Evolutionary conservation across 2,113 vertebrate species (phyloP).

Genomic region (Onychorhynchus coronatus): DNA sequence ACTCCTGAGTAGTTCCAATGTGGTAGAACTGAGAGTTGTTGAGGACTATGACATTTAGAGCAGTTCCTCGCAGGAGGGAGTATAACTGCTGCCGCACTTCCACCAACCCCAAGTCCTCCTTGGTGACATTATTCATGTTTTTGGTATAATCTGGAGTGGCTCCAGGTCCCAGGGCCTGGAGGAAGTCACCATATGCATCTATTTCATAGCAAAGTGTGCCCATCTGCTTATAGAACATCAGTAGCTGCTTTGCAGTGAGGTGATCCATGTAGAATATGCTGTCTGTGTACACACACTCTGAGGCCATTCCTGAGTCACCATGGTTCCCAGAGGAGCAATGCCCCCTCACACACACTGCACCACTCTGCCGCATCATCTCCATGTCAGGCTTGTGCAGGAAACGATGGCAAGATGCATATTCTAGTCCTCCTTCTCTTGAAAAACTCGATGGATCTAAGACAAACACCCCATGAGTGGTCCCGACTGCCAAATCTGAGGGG

Average conservation of each 20-base stretch:
- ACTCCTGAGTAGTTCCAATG: slow-evolving; percentile 88
- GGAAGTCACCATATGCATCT: slow-evolving; percentile 94
- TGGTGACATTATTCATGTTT: slow-evolving; percentile 69
- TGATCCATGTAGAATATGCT: slow-evolving; percentile 89
- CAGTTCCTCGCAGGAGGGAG: slow-evolving; percentile 79
- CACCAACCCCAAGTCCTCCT: slow-evolving; percentile 69
- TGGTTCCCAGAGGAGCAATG: not conserved
- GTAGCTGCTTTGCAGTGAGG: slow-evolving; percentile 68
- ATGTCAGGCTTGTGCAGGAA: slow-evolving; percentile 93
- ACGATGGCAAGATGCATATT: slow-evolving; percentile 71
- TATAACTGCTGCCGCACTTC: slow-evolving; percentile 81
- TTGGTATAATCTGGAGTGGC: slow-evolving; percentile 80
- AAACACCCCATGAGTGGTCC: slow-evolving; percentile 91
- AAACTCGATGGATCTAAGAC: slow-evolving; percentile 73
- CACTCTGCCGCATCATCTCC: slow-evolving; percentile 72
- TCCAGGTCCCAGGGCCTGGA: slow-evolving; percentile 85
- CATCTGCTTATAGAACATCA: slow-evolving; percentile 77
- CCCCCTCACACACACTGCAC: slow-evolving; percentile 72
- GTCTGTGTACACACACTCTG: slow-evolving; percentile 88
- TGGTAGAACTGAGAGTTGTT: slow-evolving; percentile 95
- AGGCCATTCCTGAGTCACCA: not conserved
- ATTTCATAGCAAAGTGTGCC: slow-evolving; percentile 84
- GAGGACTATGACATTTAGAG: slow-evolving; percentile 84
- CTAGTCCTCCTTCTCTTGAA: slow-evolving; percentile 59
- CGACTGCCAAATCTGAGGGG: slow-evolving; percentile 81